phyloP scores from a whole-genome alignment of 2,888 invertebrate genomes.

The Steinernema hermaphroditum region DNA sequence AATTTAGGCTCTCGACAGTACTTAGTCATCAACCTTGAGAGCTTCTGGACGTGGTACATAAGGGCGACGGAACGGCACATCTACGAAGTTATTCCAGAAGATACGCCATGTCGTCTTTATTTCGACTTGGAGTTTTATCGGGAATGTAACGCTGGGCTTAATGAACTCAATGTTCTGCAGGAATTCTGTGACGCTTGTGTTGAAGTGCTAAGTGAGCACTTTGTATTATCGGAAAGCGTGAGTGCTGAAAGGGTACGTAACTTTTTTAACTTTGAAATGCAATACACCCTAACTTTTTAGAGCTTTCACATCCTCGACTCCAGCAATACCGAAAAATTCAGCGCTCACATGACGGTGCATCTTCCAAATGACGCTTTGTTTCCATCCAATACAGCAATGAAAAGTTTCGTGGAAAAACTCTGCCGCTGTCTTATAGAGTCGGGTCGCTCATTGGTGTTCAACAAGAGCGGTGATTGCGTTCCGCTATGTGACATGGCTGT shows the following conservation, averaged over 20 bases:
- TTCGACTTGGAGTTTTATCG: conserved; percentile 53
- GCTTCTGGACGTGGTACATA: conserved; percentile 49
- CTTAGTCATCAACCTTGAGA: conserved; percentile 35
- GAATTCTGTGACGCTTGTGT: conserved; percentile 39
- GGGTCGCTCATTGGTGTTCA: conserved; percentile 35
- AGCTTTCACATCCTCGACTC: conserved; percentile 53
- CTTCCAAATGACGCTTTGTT: conserved; percentile 36
- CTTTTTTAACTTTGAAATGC: no score
- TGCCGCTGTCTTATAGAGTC: conserved; percentile 28
- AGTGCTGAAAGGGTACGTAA: conserved; percentile 22
- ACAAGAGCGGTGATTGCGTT: conserved; percentile 5
- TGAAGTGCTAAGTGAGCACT: conserved; percentile 24
- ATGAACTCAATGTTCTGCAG: conserved; percentile 30
- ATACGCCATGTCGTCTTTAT: conserved; percentile 53
- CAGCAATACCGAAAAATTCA: conserved; percentile 45
- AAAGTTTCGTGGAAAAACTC: conserved; percentile 22
- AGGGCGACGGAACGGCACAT: conserved; percentile 39
- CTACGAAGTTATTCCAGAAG: conserved; percentile 54
- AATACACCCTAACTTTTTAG: conserved; percentile 7
- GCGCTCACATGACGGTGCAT: conserved; percentile 52
- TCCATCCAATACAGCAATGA: conserved; percentile 33
- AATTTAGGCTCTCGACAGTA: conserved; percentile 44
- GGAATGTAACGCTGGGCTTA: conserved; percentile 38
- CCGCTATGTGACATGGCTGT: conserved; percentile 44
- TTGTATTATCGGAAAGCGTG: conserved; percentile 32